Conservation (phyloP, 2,797 vertebrate genomes). For the Sebastolobus alascanus region DNA sequence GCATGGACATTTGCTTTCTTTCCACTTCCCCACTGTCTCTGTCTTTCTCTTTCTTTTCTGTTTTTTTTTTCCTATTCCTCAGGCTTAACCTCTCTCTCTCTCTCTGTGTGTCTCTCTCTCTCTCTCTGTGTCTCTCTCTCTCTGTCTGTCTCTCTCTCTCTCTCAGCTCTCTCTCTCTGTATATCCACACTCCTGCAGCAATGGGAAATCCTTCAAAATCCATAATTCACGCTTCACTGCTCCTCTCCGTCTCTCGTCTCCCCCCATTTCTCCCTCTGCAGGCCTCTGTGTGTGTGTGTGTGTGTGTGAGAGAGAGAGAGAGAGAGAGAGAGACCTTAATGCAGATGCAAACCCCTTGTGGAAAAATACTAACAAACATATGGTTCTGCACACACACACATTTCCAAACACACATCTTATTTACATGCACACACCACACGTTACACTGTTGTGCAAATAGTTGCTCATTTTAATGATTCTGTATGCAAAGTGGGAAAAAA, state of each 20-base stretch:
- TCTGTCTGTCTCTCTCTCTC: constrained; percentile 25
- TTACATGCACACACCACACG: constrained; percentile 37
- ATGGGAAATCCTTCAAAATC: constrained; percentile 83
- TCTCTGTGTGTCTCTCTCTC: constrained; percentile 30
- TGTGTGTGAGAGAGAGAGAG: constrained; percentile 15
- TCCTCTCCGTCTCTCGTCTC: constrained; percentile 54
- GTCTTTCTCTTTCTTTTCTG: constrained; percentile 6
- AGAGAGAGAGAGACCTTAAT: constrained; percentile 60
- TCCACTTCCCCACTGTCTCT: constrained; percentile 16
- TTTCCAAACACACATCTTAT: constrained; percentile 27
- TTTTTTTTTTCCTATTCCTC: constrained; percentile 33
- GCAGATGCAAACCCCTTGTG: constrained; percentile 65
- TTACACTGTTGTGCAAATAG: constrained; percentile 54
- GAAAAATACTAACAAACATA: constrained; percentile 72
- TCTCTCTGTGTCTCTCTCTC: constrained; percentile 29
- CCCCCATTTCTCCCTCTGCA: constrained; percentile 60
- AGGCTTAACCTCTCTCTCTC: constrained; percentile 28
- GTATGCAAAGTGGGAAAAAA: constrained; percentile 42
- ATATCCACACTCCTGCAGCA: constrained; percentile 68
- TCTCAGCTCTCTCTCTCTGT: constrained; percentile 37
- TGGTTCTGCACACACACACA: constrained; percentile 16
- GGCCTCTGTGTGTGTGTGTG: constrained; percentile 45
- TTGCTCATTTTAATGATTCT: constrained; percentile 53
- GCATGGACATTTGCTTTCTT: constrained; percentile 36
- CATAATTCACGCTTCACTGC: constrained; percentile 78